A percentile compares a stretch with the other conserved stretches of the same genome.
Evolutionary conservation across 2,797 vertebrate genomes (phyloP).

Genomic region (Nannoperca australis): DNA sequence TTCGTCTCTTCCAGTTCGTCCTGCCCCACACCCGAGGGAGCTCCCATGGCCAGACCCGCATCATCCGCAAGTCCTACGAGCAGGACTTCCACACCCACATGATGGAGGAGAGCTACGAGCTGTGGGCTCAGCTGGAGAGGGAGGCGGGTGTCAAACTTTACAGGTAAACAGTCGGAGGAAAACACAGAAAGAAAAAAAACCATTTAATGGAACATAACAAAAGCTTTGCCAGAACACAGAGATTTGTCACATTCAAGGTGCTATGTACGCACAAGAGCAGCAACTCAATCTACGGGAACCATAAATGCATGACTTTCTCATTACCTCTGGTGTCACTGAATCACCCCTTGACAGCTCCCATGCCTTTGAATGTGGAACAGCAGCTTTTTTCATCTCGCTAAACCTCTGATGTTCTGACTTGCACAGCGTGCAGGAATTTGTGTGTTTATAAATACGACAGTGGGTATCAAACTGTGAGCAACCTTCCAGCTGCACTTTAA

Average conservation of each 20-base stretch:
- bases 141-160: slow-evolving; percentile 85
- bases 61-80: slow-evolving; percentile 90
- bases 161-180: slow-evolving; percentile 82
- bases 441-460: slow-evolving; percentile 59
- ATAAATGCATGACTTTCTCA: slow-evolving; percentile 70
- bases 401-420: slow-evolving; percentile 35
- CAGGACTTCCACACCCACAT: slow-evolving; percentile 87
- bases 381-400: slow-evolving; percentile 18
- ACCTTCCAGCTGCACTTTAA: slow-evolving; percentile 6
- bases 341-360: slow-evolving; percentile 41
- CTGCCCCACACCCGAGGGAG: slow-evolving; percentile 94
- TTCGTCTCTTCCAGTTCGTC: slow-evolving; percentile 81
- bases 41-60: slow-evolving; percentile 94
- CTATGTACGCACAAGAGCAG: slow-evolving; percentile 41
- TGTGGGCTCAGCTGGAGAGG: slow-evolving; percentile 90
- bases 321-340: slow-evolving; percentile 52
- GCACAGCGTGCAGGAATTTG: slow-evolving; percentile 17
- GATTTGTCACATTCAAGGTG: slow-evolving; percentile 65
- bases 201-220: slow-evolving; percentile 52
- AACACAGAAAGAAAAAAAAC: slow-evolving; percentile 41
- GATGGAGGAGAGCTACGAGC: slow-evolving; percentile 89
- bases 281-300: slow-evolving; percentile 58
- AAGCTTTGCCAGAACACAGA: slow-evolving; percentile 43
- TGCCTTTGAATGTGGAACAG: slow-evolving; percentile 45
- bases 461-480: slow-evolving; percentile 30